Percentiles rank a stretch among this genome's conserved stretches.
These are phyloP conservation scores for Panagrolaimus sp. DNA, from an alignment of 1,140 invertebrate species.

Conservation along the genomic window DNA sequence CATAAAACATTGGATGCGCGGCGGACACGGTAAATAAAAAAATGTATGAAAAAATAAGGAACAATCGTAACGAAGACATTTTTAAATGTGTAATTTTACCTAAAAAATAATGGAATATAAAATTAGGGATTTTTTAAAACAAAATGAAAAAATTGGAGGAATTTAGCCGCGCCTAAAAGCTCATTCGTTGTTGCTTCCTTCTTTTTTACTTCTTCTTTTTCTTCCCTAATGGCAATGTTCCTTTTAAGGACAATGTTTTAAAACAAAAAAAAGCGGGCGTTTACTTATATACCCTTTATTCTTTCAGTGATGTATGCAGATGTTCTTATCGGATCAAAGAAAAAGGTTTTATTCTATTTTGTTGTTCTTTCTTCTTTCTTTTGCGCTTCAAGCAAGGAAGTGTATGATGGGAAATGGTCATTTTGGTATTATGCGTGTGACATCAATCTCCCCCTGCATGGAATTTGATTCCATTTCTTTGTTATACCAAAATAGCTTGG, in stretches of 20 bases:
- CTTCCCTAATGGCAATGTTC: too few relatives aligned
- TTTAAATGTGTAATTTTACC: background rate
- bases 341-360: too few relatives aligned
- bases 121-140: too few relatives aligned
- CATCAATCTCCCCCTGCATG: constrained; percentile 1
- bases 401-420: background rate
- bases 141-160: too few relatives aligned
- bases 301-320: constrained; percentile 4
- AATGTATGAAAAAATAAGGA: too few relatives aligned
- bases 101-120: too few relatives aligned
- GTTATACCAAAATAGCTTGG: constrained; percentile 6
- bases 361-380: background rate
- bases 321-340: constrained; percentile 14
- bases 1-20: background rate
- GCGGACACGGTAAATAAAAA: background rate
- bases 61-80: background rate
- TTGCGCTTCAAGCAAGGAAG: background rate
- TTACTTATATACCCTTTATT: background rate
- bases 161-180: too few relatives aligned
- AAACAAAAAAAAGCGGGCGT: background rate
- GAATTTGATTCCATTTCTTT: constrained; percentile 8
- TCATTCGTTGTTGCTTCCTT: too few relatives aligned
- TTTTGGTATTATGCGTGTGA: constrained; percentile 11
- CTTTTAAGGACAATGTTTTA: too few relatives aligned
- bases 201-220: too few relatives aligned